phyloP scores from a whole-genome alignment of 2,797 vertebrate species.

The Helostoma temminkii region DNA sequence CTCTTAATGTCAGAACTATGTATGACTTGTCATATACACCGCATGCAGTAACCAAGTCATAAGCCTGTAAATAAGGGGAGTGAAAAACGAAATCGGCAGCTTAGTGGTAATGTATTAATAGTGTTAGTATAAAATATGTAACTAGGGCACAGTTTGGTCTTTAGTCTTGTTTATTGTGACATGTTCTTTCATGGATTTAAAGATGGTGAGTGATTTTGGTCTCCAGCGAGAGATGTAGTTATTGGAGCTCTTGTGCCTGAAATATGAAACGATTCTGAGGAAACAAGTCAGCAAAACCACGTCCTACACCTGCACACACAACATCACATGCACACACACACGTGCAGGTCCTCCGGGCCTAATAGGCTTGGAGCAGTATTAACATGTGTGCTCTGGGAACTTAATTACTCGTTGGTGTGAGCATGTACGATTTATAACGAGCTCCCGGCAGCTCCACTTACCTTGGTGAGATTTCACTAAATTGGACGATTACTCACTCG shows the following conservation, averaged over 20 bases:
- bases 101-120: not conserved
- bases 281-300: constrained; percentile 50
- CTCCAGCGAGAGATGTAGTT: constrained; percentile 26
- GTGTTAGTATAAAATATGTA: constrained; percentile 2
- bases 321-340: constrained; percentile 1
- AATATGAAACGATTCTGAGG: constrained; percentile 46
- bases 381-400: constrained; percentile 79
- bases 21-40: not conserved
- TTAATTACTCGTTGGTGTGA: constrained; percentile 76
- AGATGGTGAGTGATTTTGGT: constrained; percentile 13
- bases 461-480: constrained; percentile 76
- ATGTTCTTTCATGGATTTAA: constrained; percentile 16
- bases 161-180: constrained; percentile 15
- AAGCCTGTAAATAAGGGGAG: too few relatives aligned
- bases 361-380: constrained; percentile 73
- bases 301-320: constrained; percentile 26
- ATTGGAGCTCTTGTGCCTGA: constrained; percentile 13
- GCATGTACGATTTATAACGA: constrained; percentile 73
- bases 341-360: constrained; percentile 46
- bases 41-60: not conserved
- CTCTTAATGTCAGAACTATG: too few relatives aligned
- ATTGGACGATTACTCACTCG: constrained; percentile 83
- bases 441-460: constrained; percentile 70
- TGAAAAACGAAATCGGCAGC: too few relatives aligned
- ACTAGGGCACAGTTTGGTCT: not conserved